These are phyloP conservation scores for Drosophila multiciliata DNA, from an alignment of 2,888 invertebrate genomes.

Conservation along the genomic window DNA sequence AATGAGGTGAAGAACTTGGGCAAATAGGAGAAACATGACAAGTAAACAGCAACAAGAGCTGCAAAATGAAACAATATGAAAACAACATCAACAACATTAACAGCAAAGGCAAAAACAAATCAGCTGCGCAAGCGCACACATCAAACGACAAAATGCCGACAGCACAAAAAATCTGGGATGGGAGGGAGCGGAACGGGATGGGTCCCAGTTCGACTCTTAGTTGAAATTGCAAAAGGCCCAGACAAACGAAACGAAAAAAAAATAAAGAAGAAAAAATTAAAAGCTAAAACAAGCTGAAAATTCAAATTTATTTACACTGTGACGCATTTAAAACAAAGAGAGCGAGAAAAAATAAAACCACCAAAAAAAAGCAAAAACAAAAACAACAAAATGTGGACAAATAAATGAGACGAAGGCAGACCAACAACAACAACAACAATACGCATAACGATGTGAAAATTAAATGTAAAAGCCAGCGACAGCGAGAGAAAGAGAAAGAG, in stretches of 20 bases:
- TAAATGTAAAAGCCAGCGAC: conserved; percentile 58
- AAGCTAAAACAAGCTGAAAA: conserved; percentile 81
- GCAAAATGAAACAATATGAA: conserved; percentile 75
- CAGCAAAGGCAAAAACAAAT: conserved; percentile 70
- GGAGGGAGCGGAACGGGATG: conserved; percentile 10
- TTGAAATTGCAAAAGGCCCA: conserved; percentile 62
- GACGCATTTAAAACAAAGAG: conserved; percentile 80
- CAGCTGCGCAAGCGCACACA: conserved; percentile 81
- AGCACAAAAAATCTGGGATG: conserved; percentile 16
- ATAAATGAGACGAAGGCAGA: conserved; percentile 69
- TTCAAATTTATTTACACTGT: conserved; percentile 81
- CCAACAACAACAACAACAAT: conserved; percentile 38
- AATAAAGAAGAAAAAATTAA: conserved; percentile 47
- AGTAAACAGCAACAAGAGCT: conserved; percentile 66
- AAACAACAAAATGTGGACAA: conserved; percentile 65
- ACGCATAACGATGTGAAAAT: conserved; percentile 79
- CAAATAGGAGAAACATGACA: conserved; percentile 52
- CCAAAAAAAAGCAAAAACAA: conserved; percentile 11
- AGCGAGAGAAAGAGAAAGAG: conserved; percentile 44
- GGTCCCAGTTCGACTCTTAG: conserved; percentile 35
- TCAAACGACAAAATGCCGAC: conserved; percentile 73
- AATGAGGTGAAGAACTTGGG: conserved; percentile 41
- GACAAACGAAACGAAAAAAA: conserved; percentile 23
- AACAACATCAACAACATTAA: conserved; percentile 67
- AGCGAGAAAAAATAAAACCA: conserved; percentile 55